phyloP scores from a whole-genome alignment of 2,888 invertebrate species.

The Acleris sparsana region DNA sequence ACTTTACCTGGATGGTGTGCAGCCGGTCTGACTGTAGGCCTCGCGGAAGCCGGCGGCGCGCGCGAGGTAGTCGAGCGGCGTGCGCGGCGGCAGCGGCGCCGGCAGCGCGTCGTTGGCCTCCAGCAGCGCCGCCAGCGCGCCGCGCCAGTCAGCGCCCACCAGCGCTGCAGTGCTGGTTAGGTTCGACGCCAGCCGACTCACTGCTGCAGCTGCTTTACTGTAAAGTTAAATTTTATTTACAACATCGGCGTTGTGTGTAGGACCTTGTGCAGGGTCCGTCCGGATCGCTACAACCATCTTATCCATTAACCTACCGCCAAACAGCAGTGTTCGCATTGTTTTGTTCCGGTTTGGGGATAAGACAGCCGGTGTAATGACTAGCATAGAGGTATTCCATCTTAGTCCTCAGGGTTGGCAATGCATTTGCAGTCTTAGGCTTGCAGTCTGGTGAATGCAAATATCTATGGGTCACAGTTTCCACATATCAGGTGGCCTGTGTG shows the following conservation, averaged over 20 bases:
- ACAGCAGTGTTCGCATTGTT: too few species aligned
- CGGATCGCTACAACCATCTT: too few species aligned
- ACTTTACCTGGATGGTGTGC: constrained; percentile 86
- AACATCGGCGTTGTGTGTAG: neutral
- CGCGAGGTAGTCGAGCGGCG: constrained; percentile 87
- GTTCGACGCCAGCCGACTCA: constrained; percentile 48
- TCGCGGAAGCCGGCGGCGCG: constrained; percentile 85
- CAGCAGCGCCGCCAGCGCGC: constrained; percentile 84
- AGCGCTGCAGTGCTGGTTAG: constrained; percentile 50
- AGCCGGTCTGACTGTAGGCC: constrained; percentile 87
- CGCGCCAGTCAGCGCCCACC: constrained; percentile 71
- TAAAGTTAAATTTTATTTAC: neutral
- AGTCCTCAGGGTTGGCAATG: too few species aligned
- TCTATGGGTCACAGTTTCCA: too few species aligned
- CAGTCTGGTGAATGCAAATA: too few species aligned
- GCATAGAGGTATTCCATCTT: too few species aligned
- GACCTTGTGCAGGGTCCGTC: too few species aligned
- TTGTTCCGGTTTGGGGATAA: too few species aligned
- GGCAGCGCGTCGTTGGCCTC: constrained; percentile 83
- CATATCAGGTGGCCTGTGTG: too few species aligned
- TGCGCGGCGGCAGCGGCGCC: constrained; percentile 81
- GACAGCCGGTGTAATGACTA: too few species aligned
- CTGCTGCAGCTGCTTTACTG: constrained; percentile 69
- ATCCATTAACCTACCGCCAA: too few species aligned
- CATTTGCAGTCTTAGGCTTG: too few species aligned